A percentile compares a stretch with the other conserved stretches of the same genome.
These are phyloP conservation scores for Drosophila aldrichi DNA, from an alignment of 2,888 invertebrate species.

Conservation along the genomic window DNA sequence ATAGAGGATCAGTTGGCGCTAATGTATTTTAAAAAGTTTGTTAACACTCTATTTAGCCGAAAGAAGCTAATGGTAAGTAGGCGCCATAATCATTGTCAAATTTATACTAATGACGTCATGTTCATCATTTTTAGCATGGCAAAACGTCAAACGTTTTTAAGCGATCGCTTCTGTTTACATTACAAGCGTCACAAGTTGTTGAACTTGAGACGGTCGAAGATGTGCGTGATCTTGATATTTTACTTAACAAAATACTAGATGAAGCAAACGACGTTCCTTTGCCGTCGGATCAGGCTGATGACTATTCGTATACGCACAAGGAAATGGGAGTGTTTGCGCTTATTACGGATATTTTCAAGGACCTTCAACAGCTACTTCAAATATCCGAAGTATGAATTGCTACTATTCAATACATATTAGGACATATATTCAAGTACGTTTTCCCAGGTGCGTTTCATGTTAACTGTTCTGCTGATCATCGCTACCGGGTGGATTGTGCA, in stretches of 20 bases:
- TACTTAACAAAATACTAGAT: conserved; percentile 70
- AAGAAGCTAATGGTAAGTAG: conserved; percentile 65
- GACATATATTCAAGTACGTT: conserved; percentile 3
- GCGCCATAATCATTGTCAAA: not conserved
- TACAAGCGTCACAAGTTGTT: conserved; percentile 66
- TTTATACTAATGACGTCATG: conserved; percentile 54
- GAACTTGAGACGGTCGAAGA: conserved; percentile 69
- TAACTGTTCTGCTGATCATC: conserved; percentile 44
- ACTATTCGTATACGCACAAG: conserved; percentile 32
- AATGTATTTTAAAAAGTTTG: conserved; percentile 77
- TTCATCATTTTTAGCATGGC: conserved; percentile 60
- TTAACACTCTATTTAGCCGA: conserved; percentile 67
- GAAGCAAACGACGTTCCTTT: conserved; percentile 46
- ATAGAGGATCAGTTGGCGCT: conserved; percentile 68
- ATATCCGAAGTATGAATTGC: conserved; percentile 68
- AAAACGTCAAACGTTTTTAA: conserved; percentile 44
- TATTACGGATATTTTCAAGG: conserved; percentile 65
- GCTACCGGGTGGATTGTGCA: conserved; percentile 61
- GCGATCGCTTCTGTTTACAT: conserved; percentile 67
- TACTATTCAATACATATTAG: conserved; percentile 8
- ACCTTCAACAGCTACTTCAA: conserved; percentile 57
- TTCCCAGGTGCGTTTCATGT: conserved; percentile 70
- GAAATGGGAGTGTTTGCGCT: conserved; percentile 45
- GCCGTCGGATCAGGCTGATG: conserved; percentile 11
- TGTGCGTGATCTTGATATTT: conserved; percentile 79